These are phyloP conservation scores for Serripes groenlandicus DNA, from an alignment of 2,888 invertebrate genomes.

Conservation along the genomic window DNA sequence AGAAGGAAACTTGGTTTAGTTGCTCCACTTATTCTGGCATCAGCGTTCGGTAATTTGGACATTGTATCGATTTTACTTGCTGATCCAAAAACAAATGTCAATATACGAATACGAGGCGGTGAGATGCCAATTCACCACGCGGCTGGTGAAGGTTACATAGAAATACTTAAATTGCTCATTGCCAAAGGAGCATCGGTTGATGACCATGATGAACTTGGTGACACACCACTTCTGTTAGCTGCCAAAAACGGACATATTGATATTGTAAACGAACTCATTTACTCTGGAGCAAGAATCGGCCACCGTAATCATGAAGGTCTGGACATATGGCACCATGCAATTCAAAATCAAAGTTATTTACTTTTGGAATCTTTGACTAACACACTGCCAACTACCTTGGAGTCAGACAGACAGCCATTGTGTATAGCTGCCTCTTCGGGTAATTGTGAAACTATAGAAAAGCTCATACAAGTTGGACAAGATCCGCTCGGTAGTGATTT, in stretches of 20 bases:
- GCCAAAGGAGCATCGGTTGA: slow-evolving; percentile 80
- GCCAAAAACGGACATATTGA: slow-evolving; percentile 76
- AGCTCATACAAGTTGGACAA: slow-evolving; percentile 74
- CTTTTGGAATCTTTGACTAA: slow-evolving; percentile 66
- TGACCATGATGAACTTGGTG: slow-evolving; percentile 79
- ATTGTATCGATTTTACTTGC: slow-evolving; percentile 61
- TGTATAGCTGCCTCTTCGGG: slow-evolving; percentile 77
- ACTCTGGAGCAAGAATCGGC: slow-evolving; percentile 68
- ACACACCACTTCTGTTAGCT: slow-evolving; percentile 82
- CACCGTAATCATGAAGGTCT: slow-evolving; percentile 78
- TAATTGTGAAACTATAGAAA: slow-evolving; percentile 72
- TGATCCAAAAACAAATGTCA: slow-evolving; percentile 76
- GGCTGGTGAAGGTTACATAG: slow-evolving; percentile 81
- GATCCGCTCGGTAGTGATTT: slow-evolving; percentile 74
- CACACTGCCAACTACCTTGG: neutral
- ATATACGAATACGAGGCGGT: slow-evolving; percentile 77
- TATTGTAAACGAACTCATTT: slow-evolving; percentile 73
- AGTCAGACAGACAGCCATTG: slow-evolving; percentile 71
- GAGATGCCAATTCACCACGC: slow-evolving; percentile 85
- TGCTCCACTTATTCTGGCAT: slow-evolving; percentile 81
- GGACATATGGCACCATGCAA: slow-evolving; percentile 80
- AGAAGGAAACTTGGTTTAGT: slow-evolving; percentile 81
- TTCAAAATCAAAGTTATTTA: slow-evolving; percentile 69
- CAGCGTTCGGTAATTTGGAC: slow-evolving; percentile 78
- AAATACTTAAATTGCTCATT: slow-evolving; percentile 77